Conservation (phyloP, 1,140 invertebrate genomes). For the Formica selysi region DNA sequence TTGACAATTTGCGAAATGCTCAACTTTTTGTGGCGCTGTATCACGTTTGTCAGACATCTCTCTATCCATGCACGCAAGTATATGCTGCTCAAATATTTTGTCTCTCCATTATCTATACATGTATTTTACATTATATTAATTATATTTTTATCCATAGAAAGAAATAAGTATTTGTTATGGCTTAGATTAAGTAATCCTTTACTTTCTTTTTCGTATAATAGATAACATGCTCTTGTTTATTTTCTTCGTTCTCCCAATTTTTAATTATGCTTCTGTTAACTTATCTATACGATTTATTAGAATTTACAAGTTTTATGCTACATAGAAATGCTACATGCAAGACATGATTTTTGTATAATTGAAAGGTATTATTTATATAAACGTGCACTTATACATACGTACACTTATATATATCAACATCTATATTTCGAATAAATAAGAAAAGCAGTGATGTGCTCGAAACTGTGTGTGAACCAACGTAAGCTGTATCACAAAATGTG, state of each 20-base stretch:
- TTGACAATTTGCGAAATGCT: background rate
- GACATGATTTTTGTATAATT: background rate
- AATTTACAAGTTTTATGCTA: background rate
- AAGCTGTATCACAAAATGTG: background rate
- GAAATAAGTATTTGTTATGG: background rate
- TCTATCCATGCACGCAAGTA: background rate
- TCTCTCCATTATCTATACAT: background rate
- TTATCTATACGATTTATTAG: background rate
- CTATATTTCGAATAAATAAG: constrained; percentile 10
- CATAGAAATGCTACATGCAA: background rate
- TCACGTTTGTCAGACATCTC: background rate
- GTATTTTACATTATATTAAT: background rate
- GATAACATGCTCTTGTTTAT: background rate
- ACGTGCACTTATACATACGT: background rate
- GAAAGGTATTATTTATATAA: constrained; percentile 31
- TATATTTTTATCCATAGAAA: constrained; percentile 11
- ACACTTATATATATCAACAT: background rate
- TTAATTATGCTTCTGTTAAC: constrained; percentile 27
- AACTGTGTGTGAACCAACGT: background rate
- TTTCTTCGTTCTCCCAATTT: background rate
- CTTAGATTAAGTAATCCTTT: background rate
- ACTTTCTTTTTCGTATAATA: background rate
- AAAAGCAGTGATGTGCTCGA: background rate
- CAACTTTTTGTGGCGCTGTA: background rate
- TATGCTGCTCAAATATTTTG: constrained; percentile 3